Evolutionary conservation across 2,113 vertebrate genomes (phyloP).

Genomic region (Phalacrocorax carbo): DNA sequence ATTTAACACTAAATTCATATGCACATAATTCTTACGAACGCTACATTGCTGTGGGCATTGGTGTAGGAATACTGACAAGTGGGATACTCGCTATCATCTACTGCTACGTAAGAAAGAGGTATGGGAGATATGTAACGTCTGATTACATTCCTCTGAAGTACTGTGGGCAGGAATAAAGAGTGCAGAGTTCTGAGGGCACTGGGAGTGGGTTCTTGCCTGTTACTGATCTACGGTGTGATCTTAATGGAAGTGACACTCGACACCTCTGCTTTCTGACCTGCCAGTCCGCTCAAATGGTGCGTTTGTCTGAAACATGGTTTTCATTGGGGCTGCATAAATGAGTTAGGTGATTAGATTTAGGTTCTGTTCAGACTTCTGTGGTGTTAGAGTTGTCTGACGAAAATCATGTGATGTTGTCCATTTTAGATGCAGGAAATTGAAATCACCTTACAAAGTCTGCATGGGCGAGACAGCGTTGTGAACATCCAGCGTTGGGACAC

Average conservation of each 20-base stretch:
- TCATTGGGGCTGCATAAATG: neutral
- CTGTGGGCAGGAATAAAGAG: neutral
- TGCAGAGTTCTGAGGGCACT: neutral
- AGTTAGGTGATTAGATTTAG: neutral
- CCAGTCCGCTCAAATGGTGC: neutral
- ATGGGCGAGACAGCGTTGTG: constrained; percentile 42
- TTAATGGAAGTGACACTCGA: neutral
- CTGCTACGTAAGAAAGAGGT: constrained; percentile 78
- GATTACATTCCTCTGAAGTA: neutral
- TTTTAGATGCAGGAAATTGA: constrained; percentile 70
- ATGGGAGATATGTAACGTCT: neutral
- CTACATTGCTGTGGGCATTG: constrained; percentile 77
- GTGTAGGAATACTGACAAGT: constrained; percentile 71
- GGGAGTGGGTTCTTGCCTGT: neutral
- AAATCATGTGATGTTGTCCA: neutral
- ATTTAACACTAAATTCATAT: constrained; percentile 73
- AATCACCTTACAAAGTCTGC: constrained; percentile 68
- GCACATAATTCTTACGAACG: constrained; percentile 70
- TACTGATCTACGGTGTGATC: neutral
- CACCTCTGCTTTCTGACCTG: neutral
- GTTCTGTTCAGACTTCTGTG: neutral
- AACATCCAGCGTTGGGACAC: neutral
- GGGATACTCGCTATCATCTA: constrained; percentile 72
- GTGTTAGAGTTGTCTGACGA: neutral
- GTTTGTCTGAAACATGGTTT: rapidly evolving